Evolutionary conservation across 92 coral and sea anemone species (phyloP).

Genomic region (Nematostella vectensis): DNA sequence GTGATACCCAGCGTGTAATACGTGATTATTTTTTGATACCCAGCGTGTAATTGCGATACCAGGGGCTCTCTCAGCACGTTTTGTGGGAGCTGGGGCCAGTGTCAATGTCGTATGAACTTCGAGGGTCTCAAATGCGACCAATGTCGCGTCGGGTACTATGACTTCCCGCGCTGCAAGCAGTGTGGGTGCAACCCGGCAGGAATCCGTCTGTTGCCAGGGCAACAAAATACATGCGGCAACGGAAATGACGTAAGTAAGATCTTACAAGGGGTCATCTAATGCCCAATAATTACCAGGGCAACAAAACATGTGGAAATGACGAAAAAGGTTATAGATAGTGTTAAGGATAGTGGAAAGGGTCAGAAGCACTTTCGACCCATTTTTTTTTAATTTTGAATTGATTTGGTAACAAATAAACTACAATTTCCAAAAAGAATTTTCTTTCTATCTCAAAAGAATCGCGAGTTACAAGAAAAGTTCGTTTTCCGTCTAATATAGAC

Average conservation of each 20-base stretch:
- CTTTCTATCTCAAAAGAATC: too few relatives aligned
- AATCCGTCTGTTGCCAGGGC: slow-evolving; percentile 56
- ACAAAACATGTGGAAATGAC: not conserved
- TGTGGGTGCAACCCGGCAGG: slow-evolving; percentile 92
- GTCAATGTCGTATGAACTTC: slow-evolving; percentile 77
- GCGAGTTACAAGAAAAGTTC: too few relatives aligned
- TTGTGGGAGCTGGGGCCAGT: slow-evolving; percentile 82
- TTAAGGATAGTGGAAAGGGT: too few relatives aligned
- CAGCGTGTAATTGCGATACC: slow-evolving; percentile 76
- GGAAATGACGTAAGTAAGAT: slow-evolving; percentile 28
- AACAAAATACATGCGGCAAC: slow-evolving; percentile 42
- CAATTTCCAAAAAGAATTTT: too few relatives aligned
- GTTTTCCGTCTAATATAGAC: too few relatives aligned
- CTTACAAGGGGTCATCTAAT: too few relatives aligned
- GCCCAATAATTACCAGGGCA: not conserved
- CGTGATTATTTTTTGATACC: not conserved
- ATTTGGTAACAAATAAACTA: too few relatives aligned
- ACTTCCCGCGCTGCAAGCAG: slow-evolving; percentile 78
- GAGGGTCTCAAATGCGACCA: slow-evolving; percentile 75
- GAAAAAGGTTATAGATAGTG: not conserved
- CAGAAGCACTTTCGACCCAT: too few relatives aligned
- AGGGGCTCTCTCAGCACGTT: slow-evolving; percentile 83
- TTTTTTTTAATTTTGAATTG: too few relatives aligned
- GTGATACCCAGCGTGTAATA: not conserved
- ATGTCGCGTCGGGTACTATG: slow-evolving; percentile 81